Evolutionary conservation across 2,797 vertebrate genomes (phyloP).

Genomic region (Furcifer pardalis): DNA sequence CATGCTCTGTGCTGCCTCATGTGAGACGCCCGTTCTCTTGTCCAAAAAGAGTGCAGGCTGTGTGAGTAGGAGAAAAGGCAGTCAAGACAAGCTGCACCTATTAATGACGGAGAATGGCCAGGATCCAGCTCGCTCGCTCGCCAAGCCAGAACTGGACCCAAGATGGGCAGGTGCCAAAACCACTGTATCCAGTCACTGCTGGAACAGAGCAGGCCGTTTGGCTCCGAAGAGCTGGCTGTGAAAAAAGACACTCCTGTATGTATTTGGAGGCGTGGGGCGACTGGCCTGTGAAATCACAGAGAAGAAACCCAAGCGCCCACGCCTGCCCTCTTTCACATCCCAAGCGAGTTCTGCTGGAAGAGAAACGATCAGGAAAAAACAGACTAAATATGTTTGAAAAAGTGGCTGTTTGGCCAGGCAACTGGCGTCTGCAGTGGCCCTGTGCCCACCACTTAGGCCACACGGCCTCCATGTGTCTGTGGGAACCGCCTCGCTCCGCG

Average conservation of each 20-base stretch:
- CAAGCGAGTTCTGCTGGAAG: slow-evolving; percentile 23
- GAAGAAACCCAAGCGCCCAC: neutral
- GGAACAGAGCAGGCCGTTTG: slow-evolving; percentile 23
- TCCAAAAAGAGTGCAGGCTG: neutral
- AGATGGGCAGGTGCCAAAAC: slow-evolving; percentile 6
- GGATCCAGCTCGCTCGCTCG: slow-evolving; percentile 7
- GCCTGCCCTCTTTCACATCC: neutral
- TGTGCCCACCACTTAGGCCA: slow-evolving; percentile 4
- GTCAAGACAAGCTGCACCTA: rapidly evolving
- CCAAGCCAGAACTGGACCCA: slow-evolving; percentile 56
- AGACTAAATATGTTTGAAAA: slow-evolving; percentile 11
- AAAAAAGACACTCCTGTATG: neutral
- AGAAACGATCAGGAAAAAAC: slow-evolving; percentile 5
- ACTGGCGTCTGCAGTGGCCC: neutral
- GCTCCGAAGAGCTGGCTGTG: neutral
- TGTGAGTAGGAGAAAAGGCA: neutral
- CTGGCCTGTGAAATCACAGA: neutral
- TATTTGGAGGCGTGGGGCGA: neutral
- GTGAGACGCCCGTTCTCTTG: neutral
- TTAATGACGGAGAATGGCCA: slow-evolving; percentile 19
- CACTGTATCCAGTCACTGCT: neutral
- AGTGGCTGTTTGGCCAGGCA: slow-evolving; percentile 7
- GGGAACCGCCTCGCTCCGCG: slow-evolving; percentile 21
- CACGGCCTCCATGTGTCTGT: slow-evolving; percentile 5
- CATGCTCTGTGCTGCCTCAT: neutral